Conservation (phyloP, 2,888 invertebrate species). For the Encarsia formosa region DNA sequence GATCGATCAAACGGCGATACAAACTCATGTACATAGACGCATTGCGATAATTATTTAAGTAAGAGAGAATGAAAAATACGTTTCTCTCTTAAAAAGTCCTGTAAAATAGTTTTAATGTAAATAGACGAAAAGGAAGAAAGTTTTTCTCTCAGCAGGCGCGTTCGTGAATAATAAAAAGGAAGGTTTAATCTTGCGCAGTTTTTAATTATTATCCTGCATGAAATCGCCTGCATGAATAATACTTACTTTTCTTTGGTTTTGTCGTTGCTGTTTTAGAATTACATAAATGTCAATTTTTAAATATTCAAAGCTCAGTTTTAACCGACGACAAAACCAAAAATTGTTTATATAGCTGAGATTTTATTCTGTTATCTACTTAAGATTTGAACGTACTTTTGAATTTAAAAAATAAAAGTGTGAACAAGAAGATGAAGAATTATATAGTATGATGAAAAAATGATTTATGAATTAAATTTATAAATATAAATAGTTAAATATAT, state of each 20-base stretch:
- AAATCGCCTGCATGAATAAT: too few relatives aligned
- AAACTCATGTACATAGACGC: slow-evolving; percentile 22
- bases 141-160: too few relatives aligned
- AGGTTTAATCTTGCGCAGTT: too few relatives aligned
- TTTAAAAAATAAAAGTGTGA: slow-evolving; percentile 11
- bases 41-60: slow-evolving; percentile 19
- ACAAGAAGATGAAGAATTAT: slow-evolving; percentile 9
- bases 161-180: too few relatives aligned
- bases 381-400: slow-evolving; percentile 26
- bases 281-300: too few relatives aligned
- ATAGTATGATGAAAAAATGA: not conserved
- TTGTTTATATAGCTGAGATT: slow-evolving; percentile 23
- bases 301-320: too few relatives aligned
- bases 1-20: slow-evolving; percentile 23
- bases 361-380: slow-evolving; percentile 34
- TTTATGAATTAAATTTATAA: too few relatives aligned
- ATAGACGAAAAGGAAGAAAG: slow-evolving; percentile 42
- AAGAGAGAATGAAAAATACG: slow-evolving; percentile 4
- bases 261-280: too few relatives aligned
- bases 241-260: too few relatives aligned
- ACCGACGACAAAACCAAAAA: too few relatives aligned
- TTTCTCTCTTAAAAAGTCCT: slow-evolving; percentile 38
- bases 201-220: too few relatives aligned
- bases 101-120: slow-evolving; percentile 49
- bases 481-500: not conserved